Evolutionary conservation across 2,113 vertebrate genomes (phyloP).

Genomic region (Helogale parvula): DNA sequence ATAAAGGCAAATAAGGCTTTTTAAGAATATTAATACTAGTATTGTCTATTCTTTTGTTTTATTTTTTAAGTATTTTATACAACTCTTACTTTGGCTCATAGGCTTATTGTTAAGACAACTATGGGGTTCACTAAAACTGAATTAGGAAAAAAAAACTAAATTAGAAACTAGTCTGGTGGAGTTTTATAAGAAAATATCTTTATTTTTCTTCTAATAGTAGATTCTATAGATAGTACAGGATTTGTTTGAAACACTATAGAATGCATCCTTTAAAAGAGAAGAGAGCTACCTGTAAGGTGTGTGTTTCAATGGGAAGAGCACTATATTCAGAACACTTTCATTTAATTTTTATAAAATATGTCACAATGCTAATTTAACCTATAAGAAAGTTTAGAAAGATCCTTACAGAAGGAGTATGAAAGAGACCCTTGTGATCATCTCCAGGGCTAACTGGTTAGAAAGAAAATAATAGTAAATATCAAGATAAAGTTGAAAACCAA

Average conservation of each 20-base stretch:
- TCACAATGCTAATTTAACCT: background rate
- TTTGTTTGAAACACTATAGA: background rate
- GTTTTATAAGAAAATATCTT: background rate
- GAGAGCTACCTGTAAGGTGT: background rate
- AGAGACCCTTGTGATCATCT: background rate
- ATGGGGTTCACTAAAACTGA: background rate
- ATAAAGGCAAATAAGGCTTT: background rate
- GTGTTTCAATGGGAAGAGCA: background rate
- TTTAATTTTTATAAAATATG: background rate
- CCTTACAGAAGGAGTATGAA: background rate
- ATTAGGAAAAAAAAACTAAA: background rate
- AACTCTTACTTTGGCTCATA: background rate
- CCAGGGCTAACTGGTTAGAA: background rate
- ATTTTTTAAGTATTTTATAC: background rate
- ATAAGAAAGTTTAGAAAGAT: constrained; percentile 1
- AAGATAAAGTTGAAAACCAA: background rate
- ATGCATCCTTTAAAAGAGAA: background rate
- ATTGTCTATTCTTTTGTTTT: background rate
- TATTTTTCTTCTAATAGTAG: background rate
- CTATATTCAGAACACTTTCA: background rate
- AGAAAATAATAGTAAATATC: background rate
- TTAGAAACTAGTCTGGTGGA: background rate
- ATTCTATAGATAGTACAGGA: background rate
- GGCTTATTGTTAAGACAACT: background rate
- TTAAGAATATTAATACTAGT: background rate